A percentile compares a stretch with the other conserved stretches of the same genome.
Conservation (phyloP, 2,797 vertebrate species). For the Lerista edwardsae region DNA sequence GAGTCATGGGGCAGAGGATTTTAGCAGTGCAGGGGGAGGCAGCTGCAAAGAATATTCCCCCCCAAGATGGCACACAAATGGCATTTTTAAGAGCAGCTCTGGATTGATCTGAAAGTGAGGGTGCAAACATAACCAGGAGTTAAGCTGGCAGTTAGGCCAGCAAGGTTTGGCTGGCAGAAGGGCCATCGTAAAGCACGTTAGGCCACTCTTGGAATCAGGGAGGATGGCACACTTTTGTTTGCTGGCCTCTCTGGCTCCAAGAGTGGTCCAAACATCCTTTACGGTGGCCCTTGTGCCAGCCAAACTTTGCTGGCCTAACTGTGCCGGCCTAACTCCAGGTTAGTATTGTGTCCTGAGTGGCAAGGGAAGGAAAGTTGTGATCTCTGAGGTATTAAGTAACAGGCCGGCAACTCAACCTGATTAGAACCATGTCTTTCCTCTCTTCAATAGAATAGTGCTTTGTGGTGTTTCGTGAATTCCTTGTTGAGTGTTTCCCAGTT, state of each 20-base stretch:
- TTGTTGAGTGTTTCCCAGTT: conserved; percentile 75
- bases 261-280: too few species aligned
- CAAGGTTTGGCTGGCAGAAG: too few species aligned
- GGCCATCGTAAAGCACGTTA: too few species aligned
- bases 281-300: too few species aligned
- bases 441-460: conserved; percentile 37
- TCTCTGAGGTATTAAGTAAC: neutral
- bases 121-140: too few species aligned
- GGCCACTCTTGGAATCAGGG: too few species aligned
- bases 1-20: neutral
- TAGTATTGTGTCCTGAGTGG: too few species aligned
- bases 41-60: neutral
- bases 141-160: too few species aligned
- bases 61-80: neutral
- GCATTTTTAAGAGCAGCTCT: neutral
- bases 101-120: neutral
- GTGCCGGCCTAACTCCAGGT: too few species aligned
- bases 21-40: neutral
- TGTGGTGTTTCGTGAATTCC: conserved; percentile 64
- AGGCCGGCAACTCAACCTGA: conserved; percentile 45
- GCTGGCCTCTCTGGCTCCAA: too few species aligned
- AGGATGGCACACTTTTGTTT: too few species aligned
- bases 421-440: conserved; percentile 31
- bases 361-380: conserved; percentile 28
- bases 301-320: too few species aligned